Percentiles rank a stretch among this genome's conserved stretches.
Evolutionary conservation across 2,888 invertebrate species (phyloP).

Genomic region (Bombylius discolor): DNA sequence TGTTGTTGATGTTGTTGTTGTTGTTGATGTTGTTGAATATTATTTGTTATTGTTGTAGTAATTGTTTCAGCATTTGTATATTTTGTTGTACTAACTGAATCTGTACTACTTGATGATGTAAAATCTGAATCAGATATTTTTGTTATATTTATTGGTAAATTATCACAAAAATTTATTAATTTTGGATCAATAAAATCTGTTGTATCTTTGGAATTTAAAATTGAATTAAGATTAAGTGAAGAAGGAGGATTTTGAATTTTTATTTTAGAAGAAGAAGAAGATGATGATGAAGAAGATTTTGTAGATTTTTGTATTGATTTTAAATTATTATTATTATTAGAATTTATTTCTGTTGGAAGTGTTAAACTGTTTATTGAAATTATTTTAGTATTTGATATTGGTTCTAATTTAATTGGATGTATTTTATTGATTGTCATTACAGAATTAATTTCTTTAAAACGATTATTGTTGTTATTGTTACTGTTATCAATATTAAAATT

Average conservation of each 20-base stretch:
- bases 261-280: too few species aligned
- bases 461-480: slow-evolving; percentile 8
- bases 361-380: background rate
- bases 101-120: slow-evolving; percentile 12
- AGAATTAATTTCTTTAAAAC: background rate
- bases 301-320: background rate
- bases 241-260: slow-evolving; percentile 6
- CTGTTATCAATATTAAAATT: slow-evolving; percentile 3
- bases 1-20: slow-evolving; percentile 1
- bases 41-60: slow-evolving; percentile 4
- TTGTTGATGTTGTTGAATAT: background rate
- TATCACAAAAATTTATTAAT: slow-evolving; percentile 57
- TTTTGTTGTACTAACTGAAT: slow-evolving; percentile 21
- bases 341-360: background rate
- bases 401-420: slow-evolving; percentile 13
- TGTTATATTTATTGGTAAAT: slow-evolving; percentile 47
- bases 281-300: background rate
- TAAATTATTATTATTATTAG: background rate
- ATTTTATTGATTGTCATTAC: slow-evolving; percentile 7
- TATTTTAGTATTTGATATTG: slow-evolving; percentile 6
- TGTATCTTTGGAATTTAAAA: slow-evolving; percentile 14
- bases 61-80: slow-evolving; percentile 1
- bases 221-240: background rate
- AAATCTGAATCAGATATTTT: slow-evolving; percentile 26
- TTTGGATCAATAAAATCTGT: slow-evolving; percentile 42